phyloP scores from a whole-genome alignment of 1,140 invertebrate genomes.

The Penaeus japonicus region DNA sequence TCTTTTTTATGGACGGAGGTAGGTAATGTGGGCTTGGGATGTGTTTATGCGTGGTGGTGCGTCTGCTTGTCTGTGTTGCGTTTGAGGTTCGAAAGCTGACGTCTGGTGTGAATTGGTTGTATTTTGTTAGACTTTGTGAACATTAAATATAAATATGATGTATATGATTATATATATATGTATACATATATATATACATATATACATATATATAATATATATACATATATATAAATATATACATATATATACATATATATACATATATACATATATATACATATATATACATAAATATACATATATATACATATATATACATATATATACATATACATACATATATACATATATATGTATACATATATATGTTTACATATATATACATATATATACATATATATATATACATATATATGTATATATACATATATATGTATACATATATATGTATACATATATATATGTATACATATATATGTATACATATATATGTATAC shows the following conservation, averaged over 20 bases:
- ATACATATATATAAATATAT: slow-evolving; percentile 1
- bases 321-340: background rate
- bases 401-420: background rate
- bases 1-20: too few relatives aligned
- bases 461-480: background rate
- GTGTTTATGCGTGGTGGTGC: too few relatives aligned
- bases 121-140: too few relatives aligned
- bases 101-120: too few relatives aligned
- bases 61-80: too few relatives aligned
- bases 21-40: too few relatives aligned
- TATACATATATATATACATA: too few relatives aligned
- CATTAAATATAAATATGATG: too few relatives aligned
- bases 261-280: background rate
- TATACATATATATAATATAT: background rate
- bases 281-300: background rate
- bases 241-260: background rate
- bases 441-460: background rate
- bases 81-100: too few relatives aligned
- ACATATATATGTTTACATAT: background rate
- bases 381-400: background rate
- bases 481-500: too few relatives aligned
- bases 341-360: background rate
- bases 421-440: background rate
- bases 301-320: background rate
- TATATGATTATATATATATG: too few relatives aligned